Evolutionary conservation across 1,140 invertebrate species (phyloP), one percentile per base, ranked within the genome.

Genomic region (Aricia agestis): DNA sequence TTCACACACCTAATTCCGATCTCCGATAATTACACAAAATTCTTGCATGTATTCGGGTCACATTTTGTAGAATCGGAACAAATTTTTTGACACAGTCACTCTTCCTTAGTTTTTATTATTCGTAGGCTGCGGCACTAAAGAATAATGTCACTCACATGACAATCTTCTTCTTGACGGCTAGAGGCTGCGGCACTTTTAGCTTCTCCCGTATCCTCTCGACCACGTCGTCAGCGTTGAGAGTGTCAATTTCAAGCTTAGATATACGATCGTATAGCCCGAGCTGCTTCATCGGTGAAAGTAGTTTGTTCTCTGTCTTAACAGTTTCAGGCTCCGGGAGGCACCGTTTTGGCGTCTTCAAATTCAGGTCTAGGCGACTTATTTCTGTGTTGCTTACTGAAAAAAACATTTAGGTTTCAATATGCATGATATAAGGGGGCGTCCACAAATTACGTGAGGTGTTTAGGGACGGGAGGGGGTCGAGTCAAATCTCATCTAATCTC

Each of bases 91-190:
- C n/a, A n/a, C n/a, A n/a, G n/a, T n/a, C n/a, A n/a, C n/a, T n/a
- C n/a, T n/a, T n/a, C n/a, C n/a, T n/a, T n/a, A n/a, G n/a, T n/a
- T n/a, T n/a, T n/a, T n/a, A n/a, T n/a, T n/a, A n/a, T n/a, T n/a
- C n/a, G n/a, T n/a, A n/a, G n/a, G n/a, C n/a, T n/a, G n/a, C n/a
- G n/a, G 32, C 6, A 9, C 45, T 52, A 6, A 31, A 68, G 15
- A 57, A 36, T 6, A 36, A 41, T 61, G 17, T 41, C 25, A 85
- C 80, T 83, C 18, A 88, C 86, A 78, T 76, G 10, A 87, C 75
- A 74, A 87, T 82, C 59, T 74, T 86, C 70, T 68, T 82, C 68
- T 85, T 86, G 2, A 68, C 82, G 36, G 74, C 65, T 69, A 86
- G 67, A 0, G 86, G 86, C 41, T 76, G 81, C 0, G 86, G 86